Conservation (phyloP, 2,888 invertebrate genomes). For the Cheiracanthium punctorium region DNA sequence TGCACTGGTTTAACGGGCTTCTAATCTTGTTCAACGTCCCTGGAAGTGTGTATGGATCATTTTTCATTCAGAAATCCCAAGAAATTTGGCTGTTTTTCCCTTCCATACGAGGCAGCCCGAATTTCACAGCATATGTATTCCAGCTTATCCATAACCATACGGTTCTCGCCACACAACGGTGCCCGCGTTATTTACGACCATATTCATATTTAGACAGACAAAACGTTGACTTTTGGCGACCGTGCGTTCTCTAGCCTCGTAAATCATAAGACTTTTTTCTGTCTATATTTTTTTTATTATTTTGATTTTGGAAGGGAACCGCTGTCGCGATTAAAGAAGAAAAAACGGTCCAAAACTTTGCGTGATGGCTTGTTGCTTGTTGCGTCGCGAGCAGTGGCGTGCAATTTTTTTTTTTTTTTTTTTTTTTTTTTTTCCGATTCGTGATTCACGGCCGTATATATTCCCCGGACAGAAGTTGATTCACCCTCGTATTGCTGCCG, state of each 20-base stretch:
- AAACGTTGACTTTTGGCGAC: constrained; percentile 52
- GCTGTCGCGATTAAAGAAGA: neutral
- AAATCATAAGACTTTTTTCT: constrained; percentile 32
- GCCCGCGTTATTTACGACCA: neutral
- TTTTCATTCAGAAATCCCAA: too few species aligned
- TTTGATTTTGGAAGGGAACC: too few species aligned
- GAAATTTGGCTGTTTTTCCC: too few species aligned
- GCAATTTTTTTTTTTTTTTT: constrained; percentile 7
- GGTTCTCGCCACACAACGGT: neutral
- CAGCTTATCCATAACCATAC: too few species aligned
- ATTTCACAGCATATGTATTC: too few species aligned
- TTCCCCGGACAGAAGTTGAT: neutral
- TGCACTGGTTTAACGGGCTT: too few species aligned
- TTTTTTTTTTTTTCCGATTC: too few species aligned
- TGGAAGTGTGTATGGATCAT: too few species aligned
- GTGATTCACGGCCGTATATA: constrained; percentile 10
- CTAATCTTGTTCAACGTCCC: too few species aligned
- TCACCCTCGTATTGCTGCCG: too few species aligned
- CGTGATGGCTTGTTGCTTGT: constrained; percentile 30
- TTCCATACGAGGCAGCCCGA: too few species aligned
- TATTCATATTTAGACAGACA: constrained; percentile 21
- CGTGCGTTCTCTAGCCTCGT: constrained; percentile 42
- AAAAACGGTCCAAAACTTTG: neutral
- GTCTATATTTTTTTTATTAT: constrained; percentile 32
- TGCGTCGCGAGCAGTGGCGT: constrained; percentile 38